These are phyloP conservation scores for Ladona fulva DNA, from an alignment of 1,140 invertebrate genomes.

Conservation along the genomic window DNA sequence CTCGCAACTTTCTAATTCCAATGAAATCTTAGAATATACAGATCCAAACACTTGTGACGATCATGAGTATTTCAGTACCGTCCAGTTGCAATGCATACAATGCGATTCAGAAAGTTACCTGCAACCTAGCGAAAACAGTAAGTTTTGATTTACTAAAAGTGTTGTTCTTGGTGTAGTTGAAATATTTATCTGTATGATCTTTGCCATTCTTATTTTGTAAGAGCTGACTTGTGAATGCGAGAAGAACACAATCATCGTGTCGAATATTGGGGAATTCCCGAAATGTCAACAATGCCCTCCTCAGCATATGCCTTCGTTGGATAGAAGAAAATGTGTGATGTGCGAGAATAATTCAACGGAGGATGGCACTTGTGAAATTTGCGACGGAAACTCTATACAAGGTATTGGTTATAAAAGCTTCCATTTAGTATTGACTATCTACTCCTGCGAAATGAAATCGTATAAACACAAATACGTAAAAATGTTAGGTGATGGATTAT, in stretches of 20 bases:
- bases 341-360: background rate
- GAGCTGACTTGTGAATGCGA: background rate
- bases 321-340: background rate
- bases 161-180: background rate
- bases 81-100: background rate
- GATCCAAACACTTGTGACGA: background rate
- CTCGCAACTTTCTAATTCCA: too few species aligned
- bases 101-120: background rate
- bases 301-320: background rate
- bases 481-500: too few species aligned
- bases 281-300: background rate
- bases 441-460: too few species aligned
- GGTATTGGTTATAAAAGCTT: background rate
- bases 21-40: background rate
- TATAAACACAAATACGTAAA: too few species aligned
- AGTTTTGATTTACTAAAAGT: background rate
- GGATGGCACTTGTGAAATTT: background rate
- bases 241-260: background rate
- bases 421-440: too few species aligned
- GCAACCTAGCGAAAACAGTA: background rate
- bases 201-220: background rate
- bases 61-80: background rate
- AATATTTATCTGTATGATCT: too few species aligned
- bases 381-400: background rate
- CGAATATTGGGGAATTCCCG: background rate